phyloP scores from a whole-genome alignment of 2,888 invertebrate species.

The Torymus texanus region DNA sequence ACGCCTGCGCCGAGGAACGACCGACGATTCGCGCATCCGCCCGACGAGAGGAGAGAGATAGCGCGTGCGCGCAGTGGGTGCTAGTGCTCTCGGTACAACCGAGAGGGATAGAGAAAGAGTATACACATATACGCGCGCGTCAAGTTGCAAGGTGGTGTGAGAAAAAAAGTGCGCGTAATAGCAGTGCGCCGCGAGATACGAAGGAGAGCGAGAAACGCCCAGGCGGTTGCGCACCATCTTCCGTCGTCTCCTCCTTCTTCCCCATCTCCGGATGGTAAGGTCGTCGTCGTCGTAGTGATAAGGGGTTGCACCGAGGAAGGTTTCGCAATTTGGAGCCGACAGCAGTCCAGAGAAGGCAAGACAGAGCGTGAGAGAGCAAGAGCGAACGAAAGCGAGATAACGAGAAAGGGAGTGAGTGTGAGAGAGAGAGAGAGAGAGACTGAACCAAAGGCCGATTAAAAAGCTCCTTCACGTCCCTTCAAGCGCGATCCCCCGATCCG shows the following conservation, averaged over 20 bases:
- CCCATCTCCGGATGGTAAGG: neutral
- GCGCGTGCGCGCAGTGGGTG: neutral
- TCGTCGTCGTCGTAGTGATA: neutral
- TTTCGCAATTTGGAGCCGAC: neutral
- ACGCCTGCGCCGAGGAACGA: slow-evolving; percentile 38
- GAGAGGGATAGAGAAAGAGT: neutral
- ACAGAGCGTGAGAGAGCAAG: neutral
- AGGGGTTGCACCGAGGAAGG: neutral
- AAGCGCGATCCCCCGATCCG: too few species aligned
- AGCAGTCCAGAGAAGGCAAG: neutral
- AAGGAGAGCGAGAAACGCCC: neutral
- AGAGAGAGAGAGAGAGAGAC: neutral
- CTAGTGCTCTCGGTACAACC: slow-evolving; percentile 19
- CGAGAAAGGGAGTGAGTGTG: slow-evolving; percentile 2
- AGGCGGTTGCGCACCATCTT: neutral
- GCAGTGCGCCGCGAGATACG: neutral
- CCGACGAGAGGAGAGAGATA: neutral
- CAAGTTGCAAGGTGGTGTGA: slow-evolving; percentile 13
- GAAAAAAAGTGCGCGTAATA: slow-evolving; percentile 21
- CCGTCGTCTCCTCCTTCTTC: too few species aligned
- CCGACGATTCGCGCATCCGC: slow-evolving; percentile 19
- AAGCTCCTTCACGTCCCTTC: neutral
- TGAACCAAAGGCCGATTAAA: neutral
- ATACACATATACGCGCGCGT: neutral
- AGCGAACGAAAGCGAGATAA: neutral